phyloP scores from a whole-genome alignment of 2,113 vertebrate genomes.

The Trachemys scripta region DNA sequence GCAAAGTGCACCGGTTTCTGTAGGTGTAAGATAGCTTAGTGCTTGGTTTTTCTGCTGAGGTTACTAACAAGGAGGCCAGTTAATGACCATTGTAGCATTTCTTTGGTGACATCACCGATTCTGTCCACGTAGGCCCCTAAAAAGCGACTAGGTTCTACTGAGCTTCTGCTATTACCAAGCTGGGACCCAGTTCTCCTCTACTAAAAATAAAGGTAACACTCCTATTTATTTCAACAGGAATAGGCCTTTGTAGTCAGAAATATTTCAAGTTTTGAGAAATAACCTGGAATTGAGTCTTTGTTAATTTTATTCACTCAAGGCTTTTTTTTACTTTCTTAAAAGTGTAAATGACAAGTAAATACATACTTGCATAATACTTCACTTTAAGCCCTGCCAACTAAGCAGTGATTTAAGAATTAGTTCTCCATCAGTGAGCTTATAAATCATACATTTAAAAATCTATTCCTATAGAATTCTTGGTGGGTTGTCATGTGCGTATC shows the following conservation, averaged over 20 bases:
- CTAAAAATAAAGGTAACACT: neutral
- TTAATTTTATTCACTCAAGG: neutral
- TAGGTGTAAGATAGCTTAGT: no score
- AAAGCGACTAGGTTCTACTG: neutral
- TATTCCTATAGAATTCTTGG: neutral
- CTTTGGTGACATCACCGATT: neutral
- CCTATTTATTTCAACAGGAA: neutral
- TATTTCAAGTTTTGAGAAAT: neutral
- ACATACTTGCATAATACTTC: neutral
- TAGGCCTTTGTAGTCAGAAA: neutral
- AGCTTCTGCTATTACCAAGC: neutral
- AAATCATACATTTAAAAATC: neutral
- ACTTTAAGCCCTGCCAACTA: neutral
- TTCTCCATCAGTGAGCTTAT: neutral
- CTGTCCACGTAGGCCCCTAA: neutral
- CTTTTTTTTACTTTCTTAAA: neutral
- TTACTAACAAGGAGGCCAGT: no score
- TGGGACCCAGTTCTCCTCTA: neutral
- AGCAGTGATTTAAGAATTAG: neutral
- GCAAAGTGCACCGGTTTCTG: no score
- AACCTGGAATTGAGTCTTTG: neutral
- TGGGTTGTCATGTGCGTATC: neutral
- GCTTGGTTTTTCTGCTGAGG: no score
- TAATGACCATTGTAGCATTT: neutral
- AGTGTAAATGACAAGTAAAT: neutral